Conservation (phyloP, 2,113 vertebrate genomes). For the pig (Sus scrofa) region DNA sequence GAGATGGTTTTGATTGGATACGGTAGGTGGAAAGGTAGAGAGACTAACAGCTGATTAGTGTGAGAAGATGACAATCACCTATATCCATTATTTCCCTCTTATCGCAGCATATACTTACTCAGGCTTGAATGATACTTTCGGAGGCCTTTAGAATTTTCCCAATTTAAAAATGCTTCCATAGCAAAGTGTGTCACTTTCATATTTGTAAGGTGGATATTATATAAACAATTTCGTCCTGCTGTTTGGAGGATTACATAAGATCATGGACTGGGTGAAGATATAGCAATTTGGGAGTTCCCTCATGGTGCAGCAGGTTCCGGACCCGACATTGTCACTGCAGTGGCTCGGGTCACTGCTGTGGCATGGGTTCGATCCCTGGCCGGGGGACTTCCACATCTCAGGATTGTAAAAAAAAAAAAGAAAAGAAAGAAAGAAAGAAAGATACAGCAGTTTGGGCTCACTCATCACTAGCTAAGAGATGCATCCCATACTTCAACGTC, state of each 20-base stretch:
- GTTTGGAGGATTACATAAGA: neutral
- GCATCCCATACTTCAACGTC: neutral
- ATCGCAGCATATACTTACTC: neutral
- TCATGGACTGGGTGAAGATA: neutral
- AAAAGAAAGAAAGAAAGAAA: neutral
- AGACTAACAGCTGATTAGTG: neutral
- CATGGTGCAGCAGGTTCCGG: no score
- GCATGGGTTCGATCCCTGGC: no score
- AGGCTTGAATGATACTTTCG: neutral
- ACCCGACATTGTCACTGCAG: no score
- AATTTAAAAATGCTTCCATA: constrained; percentile 16
- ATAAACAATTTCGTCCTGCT: neutral
- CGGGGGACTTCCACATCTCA: no score
- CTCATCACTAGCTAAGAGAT: neutral
- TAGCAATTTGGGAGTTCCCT: neutral
- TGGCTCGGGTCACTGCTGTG: no score
- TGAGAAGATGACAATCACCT: neutral
- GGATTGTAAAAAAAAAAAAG: no score
- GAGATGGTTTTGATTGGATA: neutral
- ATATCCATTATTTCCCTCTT: neutral
- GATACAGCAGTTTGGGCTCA: neutral
- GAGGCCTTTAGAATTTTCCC: neutral
- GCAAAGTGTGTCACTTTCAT: neutral
- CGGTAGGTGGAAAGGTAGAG: neutral
- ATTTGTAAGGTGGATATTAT: neutral